Percentiles rank a stretch among this genome's conserved stretches.
Conservation (phyloP, 1,140 invertebrate species). For the Phortica variegata region DNA sequence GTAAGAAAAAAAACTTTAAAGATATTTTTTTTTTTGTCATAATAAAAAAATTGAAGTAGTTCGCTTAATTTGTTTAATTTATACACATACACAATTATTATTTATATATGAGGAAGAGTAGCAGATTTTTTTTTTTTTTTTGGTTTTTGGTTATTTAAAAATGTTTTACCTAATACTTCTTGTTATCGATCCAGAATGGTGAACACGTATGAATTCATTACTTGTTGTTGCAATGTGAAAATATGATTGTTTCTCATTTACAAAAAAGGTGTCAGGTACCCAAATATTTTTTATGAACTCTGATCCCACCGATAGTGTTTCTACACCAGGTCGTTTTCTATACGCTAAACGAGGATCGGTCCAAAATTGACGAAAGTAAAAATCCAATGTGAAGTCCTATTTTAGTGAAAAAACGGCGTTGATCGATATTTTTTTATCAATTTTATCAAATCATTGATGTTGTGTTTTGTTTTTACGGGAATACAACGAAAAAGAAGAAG, state of each 20-base stretch:
- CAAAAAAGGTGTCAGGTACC: constrained; percentile 98
- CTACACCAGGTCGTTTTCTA: constrained; percentile 80
- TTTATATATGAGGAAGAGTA: constrained; percentile 29
- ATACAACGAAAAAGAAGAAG: too few relatives aligned
- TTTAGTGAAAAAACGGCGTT: constrained; percentile 13
- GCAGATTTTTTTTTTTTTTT: constrained; percentile 14
- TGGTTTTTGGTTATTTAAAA: constrained; percentile 21
- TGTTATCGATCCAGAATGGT: constrained; percentile 90
- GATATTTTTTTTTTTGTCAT: constrained; percentile 2
- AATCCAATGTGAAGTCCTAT: constrained; percentile 97
- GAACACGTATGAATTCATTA: constrained; percentile 95
- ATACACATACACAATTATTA: constrained; percentile 48
- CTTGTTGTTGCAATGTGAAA: constrained; percentile 97
- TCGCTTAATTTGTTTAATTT: constrained; percentile 21
- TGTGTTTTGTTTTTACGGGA: neutral
- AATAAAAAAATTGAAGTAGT: too few relatives aligned
- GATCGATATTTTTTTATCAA: constrained; percentile 6
- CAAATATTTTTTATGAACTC: constrained; percentile 97
- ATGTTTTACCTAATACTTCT: constrained; percentile 87
- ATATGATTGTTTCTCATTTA: constrained; percentile 97
- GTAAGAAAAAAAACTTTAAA: constrained; percentile 11
- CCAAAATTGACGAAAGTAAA: constrained; percentile 99
- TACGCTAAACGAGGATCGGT: constrained; percentile 91
- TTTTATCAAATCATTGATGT: constrained; percentile 15
- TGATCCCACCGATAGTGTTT: constrained; percentile 86